Base-by-base conservation (phyloP, 1,140 invertebrate genomes). In the Lepidurus apus region DNA sequence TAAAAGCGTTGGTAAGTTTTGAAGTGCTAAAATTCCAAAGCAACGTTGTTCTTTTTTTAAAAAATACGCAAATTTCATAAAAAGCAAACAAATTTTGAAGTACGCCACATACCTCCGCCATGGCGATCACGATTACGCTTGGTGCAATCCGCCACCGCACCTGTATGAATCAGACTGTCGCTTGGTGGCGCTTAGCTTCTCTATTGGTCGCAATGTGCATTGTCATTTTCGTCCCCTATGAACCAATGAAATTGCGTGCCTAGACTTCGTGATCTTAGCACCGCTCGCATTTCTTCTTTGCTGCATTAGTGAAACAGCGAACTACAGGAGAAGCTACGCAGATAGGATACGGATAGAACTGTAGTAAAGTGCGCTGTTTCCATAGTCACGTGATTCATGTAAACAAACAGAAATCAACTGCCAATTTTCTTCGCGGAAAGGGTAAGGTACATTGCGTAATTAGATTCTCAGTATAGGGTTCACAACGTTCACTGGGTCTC, bases 61-160 rank as follows among this genome's bases (percentile, higher is more conserved):
- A 11, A 65, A 65, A 7, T 65, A n/a, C 7, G 6, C 21, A 13
- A 65, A n/a, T 7, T 65, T 21, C 6, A 7, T 21, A 65, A 65
- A 65, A 65, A 11, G 53, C 8, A 65, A 65, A 65, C 53, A 65
- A 65, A 65, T 65, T 65, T 65, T 65, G 53, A 65, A 65, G 53
- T 65, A 65, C 53, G 53, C 53, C 53, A 65, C n/a, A 65, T 65
- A 65, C 53, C 53, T 65, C 53, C 53, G 53, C 53, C 53, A 65
- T 65, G 53, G 53, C 53, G 53, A 65, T 65, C 53, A 65, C 53
- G 53, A n/a, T n/a, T 65, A 65, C 13, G 53, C 53, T 65, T 65
- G n/a, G 53, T 65, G 3, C 53, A n/a, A 8, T 13, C 17, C 53
- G 53, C 53, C 53, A 65, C 53, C 53, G 53, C 53, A 17, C 3